Base-by-base conservation (phyloP, 2,888 invertebrate species). In the Agrochola litura region DNA sequence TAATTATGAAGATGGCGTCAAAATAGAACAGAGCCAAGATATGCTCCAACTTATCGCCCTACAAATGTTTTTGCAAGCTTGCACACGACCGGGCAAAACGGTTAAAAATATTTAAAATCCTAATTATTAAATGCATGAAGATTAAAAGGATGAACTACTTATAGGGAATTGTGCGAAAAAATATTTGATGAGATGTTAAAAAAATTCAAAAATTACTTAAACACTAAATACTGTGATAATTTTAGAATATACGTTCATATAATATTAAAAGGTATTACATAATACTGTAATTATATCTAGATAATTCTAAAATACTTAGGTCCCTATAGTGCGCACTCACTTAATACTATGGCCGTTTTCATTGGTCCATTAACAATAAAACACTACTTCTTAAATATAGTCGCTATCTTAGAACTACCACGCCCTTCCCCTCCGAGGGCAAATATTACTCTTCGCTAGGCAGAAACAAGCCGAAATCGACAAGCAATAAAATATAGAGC, bases 341-440 rank as follows among this genome's bases (percentile, higher is more conserved):
- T 65, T 52, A 58, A 22, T 37, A 0, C 30, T 68, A 73, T 16
- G 60, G 66, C 71, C 66, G 19, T 41, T 12, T 30, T 66, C 16
- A 30, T 61, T 58, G 19, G 16, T 67, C 58, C 54, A 16, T 72
- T 12, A 6, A 25, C 58, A 16, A n/a, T 73, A n/a, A 71, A 72
- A 58, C n/a, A 46, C 65, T 77, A 56, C 41, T 49, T 1, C 60
- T 70, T 85, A 85, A 22, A 73, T 49, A 63, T 77, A 77, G 9
- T 61, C 37, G 22, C 79, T 74, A 79, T 77, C 84, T 84, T 84
- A 84, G 1, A 82, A 58, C 12, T 82, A 85, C 83, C 76, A 77
- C 78, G 69, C 86, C 82, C 85, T 77, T 37, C 63, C 41, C 37
- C 63, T 64, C 63, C 41, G 41, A 64, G n/a, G 73, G 81, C 86